Evolutionary conservation across 2,888 invertebrate species (phyloP).

Genomic region (Gymnosoma rotundatum): DNA sequence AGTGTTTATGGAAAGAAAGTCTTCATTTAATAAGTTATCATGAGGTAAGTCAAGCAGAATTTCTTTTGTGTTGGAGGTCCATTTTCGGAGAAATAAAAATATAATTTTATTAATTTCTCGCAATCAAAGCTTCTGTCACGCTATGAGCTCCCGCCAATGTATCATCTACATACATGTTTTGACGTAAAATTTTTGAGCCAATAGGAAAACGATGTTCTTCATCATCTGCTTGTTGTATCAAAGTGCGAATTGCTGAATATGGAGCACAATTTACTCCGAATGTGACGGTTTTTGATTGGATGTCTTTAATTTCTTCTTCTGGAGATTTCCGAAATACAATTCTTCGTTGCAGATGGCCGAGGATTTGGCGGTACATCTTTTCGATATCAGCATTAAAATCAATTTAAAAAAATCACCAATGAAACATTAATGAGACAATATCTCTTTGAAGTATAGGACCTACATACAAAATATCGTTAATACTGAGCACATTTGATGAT

Average conservation of each 20-base stretch:
- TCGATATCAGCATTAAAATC: conserved; percentile 38
- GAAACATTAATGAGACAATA: background rate
- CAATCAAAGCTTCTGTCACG: background rate
- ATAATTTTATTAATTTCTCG: background rate
- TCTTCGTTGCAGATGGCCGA: background rate
- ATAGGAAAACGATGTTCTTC: background rate
- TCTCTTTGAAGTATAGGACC: background rate
- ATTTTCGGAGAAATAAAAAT: background rate
- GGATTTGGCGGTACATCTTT: conserved; percentile 46
- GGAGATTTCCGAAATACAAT: conserved; percentile 4
- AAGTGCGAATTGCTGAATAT: conserved; percentile 4
- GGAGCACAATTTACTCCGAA: no score
- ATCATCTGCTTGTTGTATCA: background rate
- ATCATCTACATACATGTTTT: conserved; percentile 13
- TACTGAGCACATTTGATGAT: background rate
- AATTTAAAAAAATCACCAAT: conserved; percentile 18
- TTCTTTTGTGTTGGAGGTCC: background rate
- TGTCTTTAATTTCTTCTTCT: background rate
- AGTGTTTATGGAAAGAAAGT: background rate
- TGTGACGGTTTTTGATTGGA: background rate
- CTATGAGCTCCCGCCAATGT: background rate
- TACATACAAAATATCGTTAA: no score
- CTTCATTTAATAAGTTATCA: background rate
- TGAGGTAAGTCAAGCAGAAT: background rate
- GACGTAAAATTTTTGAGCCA: background rate